A percentile compares a stretch with the other conserved stretches of the same genome.
phyloP scores from a whole-genome alignment of 2,113 vertebrate genomes.

The Macquaria ambigua region DNA sequence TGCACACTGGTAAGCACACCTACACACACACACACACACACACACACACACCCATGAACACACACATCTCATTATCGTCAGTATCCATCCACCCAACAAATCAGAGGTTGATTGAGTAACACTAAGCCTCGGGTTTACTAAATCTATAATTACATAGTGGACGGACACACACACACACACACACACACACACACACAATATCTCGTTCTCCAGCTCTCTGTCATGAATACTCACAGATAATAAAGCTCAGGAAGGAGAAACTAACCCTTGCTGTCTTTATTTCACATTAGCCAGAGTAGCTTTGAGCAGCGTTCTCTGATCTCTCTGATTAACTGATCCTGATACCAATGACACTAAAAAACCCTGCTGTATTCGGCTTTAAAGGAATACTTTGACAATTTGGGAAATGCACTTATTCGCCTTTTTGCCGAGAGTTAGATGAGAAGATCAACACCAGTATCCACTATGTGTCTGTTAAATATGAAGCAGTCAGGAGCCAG shows the following conservation, averaged over 20 bases:
- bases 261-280: slow-evolving; percentile 17
- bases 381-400: neutral
- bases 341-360: neutral
- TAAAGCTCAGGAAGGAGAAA: slow-evolving; percentile 26
- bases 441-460: neutral
- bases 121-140: slow-evolving; percentile 63
- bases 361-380: too few species aligned
- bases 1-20: neutral
- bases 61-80: slow-evolving; percentile 42
- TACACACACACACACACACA: neutral
- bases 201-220: slow-evolving; percentile 7
- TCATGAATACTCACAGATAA: slow-evolving; percentile 36
- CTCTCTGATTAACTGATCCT: neutral
- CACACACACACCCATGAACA: neutral
- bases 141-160: slow-evolving; percentile 69
- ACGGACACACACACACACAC: slow-evolving; percentile 8
- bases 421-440: neutral
- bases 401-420: neutral
- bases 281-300: slow-evolving; percentile 26
- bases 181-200: neutral
- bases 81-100: slow-evolving; percentile 59
- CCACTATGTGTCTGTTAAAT: neutral
- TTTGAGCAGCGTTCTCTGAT: slow-evolving; percentile 7
- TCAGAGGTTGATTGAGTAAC: slow-evolving; percentile 63
- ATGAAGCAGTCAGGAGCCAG: neutral